phyloP scores from a whole-genome alignment of 1,140 invertebrate species.

The Achatina immaculata region DNA sequence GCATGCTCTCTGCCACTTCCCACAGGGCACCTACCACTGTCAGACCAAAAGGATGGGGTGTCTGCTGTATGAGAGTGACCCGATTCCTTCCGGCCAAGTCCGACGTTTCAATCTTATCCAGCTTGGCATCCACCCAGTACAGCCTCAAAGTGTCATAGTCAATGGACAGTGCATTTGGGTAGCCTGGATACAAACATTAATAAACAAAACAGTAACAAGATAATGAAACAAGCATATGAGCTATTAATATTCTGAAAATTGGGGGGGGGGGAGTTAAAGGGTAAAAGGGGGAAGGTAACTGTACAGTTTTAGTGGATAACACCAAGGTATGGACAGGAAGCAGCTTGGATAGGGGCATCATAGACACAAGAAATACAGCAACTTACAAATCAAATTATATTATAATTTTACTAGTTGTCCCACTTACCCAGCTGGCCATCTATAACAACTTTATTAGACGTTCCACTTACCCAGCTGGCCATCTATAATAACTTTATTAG shows the following conservation, averaged over 20 bases:
- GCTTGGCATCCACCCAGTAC: slow-evolving; percentile 98
- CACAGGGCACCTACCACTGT: slow-evolving; percentile 81
- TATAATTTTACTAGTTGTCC: neutral
- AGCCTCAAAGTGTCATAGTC: slow-evolving; percentile 97
- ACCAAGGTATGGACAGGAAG: no score
- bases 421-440: neutral
- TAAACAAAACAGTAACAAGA: no score
- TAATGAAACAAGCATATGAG: no score
- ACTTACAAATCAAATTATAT: neutral
- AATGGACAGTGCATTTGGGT: slow-evolving; percentile 95
- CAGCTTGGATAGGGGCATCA: no score
- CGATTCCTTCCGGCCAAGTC: slow-evolving; percentile 86
- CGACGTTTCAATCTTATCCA: slow-evolving; percentile 88
- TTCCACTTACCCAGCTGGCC: neutral
- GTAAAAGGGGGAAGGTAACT: no score
- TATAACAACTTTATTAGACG: neutral
- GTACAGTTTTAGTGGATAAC: no score
- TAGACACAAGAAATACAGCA: no score
- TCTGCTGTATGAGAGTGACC: slow-evolving; percentile 78
- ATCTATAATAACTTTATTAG: neutral
- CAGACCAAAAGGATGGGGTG: slow-evolving; percentile 98
- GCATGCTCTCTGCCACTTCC: no score
- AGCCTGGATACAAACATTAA: slow-evolving; percentile 82
- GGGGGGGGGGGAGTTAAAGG: no score
- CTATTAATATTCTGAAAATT: no score